Evolutionary conservation across 2,797 vertebrate species (phyloP), one percentile per base, ranked within the genome.

Genomic region (Oophaga sylvatica): DNA sequence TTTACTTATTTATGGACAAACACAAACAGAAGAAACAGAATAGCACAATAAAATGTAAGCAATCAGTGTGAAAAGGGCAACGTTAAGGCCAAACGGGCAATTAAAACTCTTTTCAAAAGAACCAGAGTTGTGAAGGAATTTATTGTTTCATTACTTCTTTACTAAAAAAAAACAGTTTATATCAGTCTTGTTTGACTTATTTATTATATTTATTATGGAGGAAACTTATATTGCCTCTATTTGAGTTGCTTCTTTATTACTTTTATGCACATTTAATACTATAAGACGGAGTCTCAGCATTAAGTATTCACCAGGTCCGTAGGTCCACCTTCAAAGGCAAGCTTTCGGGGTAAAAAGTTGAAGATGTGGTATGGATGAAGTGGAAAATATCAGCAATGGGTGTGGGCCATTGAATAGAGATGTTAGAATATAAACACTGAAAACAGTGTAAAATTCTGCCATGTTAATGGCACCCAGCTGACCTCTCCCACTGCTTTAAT

Each of bases 401-500:
- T 77, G 57, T 31, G 62, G 45, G 48, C 60, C 57, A 11, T 75
- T 83, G 62, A 83, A 83, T 63, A 70, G 63, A 70, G 76, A 84
- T 88, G 76, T 80, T 84, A 80, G 84, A 63, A 63, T 81, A 70
- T 68, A 88, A 80, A 88, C 75, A 87, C 75, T 70, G 62, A 56
- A 88, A 71, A 84, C 75, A 63, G 53, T 71, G 81, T 53, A 83
- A 80, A 84, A 80, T 76, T 71, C 84, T 84, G 82, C 73, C 59
- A 88, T 80, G 82, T 84, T 88, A 73, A 73, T 79, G 62, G 87
- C 80, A 84, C 63, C 82, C 82, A 84, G 87, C 85, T 88, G 85
- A 88, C 87, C 82, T 84, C 84, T 88, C 35, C 82, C 45, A 75
- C 82, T 88, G 76, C 68, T 84, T 84, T 88, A 88, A 88, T 63